Evolutionary conservation across 2,888 invertebrate species (phyloP).

Genomic region (Athrips mouffetella): DNA sequence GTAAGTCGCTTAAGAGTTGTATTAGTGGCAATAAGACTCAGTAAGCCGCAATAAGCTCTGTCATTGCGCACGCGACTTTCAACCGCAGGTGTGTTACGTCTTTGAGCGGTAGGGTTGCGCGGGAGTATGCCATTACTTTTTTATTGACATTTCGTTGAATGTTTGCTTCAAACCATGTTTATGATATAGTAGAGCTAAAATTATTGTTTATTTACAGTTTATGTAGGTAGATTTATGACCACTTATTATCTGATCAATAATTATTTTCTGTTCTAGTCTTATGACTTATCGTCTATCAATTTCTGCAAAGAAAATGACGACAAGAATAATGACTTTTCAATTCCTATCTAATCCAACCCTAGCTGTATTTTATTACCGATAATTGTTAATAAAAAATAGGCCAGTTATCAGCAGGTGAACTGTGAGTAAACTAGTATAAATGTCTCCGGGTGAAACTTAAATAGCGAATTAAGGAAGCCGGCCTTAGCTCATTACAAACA

Average conservation of each 20-base stretch:
- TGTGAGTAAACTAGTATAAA: neutral
- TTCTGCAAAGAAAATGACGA: neutral
- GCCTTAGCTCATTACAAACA: neutral
- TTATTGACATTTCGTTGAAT: neutral
- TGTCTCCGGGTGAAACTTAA: neutral
- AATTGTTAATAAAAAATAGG: slow-evolving; percentile 7
- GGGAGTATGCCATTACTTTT: neutral
- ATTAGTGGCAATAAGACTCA: neutral
- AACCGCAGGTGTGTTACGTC: neutral
- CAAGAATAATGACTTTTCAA: slow-evolving; percentile 6
- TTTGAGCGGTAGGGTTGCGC: neutral
- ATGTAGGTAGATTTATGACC: no score
- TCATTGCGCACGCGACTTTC: slow-evolving; percentile 13
- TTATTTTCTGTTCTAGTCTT: no score
- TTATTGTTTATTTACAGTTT: no score
- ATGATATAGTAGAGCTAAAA: no score
- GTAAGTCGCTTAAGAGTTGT: slow-evolving; percentile 2
- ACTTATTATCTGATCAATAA: neutral
- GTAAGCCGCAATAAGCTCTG: slow-evolving; percentile 14
- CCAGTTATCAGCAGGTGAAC: slow-evolving; percentile 7
- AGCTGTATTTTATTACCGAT: slow-evolving; percentile 3
- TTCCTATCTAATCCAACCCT: neutral
- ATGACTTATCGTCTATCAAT: no score
- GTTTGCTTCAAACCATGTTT: neutral
- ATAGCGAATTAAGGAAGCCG: neutral